Evolutionary conservation across 37 sponge, comb jelly and placozoan species (phyloP).

Genomic region (Halichondria panicea): DNA sequence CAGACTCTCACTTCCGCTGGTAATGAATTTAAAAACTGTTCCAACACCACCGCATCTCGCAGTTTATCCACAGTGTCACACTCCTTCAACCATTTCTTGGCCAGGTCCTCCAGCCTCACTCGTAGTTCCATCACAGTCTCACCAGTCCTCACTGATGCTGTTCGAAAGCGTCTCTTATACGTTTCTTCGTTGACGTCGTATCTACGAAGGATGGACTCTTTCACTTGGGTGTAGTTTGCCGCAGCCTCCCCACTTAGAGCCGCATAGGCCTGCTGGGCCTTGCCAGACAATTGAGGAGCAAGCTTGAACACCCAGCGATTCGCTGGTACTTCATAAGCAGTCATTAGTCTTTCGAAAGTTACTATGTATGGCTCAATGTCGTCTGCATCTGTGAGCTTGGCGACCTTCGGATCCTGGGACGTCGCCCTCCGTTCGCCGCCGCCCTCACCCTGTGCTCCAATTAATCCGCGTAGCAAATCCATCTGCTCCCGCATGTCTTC

Average conservation of each 20-base stretch:
- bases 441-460: neutral
- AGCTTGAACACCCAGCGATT: conserved; percentile 12
- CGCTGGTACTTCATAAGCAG: conserved; percentile 11
- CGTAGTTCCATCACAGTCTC: conserved; percentile 24
- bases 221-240: conserved; percentile 20
- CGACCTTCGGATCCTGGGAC: no score
- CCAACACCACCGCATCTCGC: neutral
- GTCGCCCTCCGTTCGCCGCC: neutral
- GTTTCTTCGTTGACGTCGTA: conserved; percentile 44
- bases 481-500: neutral
- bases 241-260: conserved; percentile 41
- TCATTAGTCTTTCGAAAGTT: conserved; percentile 28
- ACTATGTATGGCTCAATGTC: conserved; percentile 35
- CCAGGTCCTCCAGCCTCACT: conserved; percentile 17
- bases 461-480: neutral
- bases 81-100: conserved; percentile 28
- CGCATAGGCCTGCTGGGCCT: conserved; percentile 46
- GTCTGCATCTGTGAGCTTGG: conserved; percentile 7
- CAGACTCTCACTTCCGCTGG: neutral
- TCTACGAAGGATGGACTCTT: conserved; percentile 19
- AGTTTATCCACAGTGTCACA: neutral
- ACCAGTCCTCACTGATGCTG: conserved; percentile 4
- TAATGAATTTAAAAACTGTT: conserved; percentile 10
- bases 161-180: conserved; percentile 17
- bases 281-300: conserved; percentile 40